These are phyloP conservation scores for Onychostruthus taczanowskii DNA, from an alignment of 2,113 vertebrate species.

Conservation along the genomic window DNA sequence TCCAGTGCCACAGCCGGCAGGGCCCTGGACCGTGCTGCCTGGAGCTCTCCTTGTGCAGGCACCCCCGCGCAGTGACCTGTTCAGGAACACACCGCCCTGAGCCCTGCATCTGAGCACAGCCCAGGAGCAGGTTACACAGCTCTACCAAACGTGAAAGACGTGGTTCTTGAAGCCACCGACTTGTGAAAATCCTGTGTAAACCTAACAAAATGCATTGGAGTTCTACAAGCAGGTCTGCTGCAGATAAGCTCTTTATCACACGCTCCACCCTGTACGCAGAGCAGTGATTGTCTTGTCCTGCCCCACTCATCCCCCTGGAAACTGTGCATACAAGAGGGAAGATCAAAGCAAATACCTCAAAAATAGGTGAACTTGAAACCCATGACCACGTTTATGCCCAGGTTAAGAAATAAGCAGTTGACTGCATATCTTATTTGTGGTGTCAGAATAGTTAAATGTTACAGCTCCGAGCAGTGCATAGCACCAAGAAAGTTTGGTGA, in stretches of 20 bases:
- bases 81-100: neutral
- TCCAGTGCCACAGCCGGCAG: neutral
- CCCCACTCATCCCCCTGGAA: neutral
- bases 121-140: neutral
- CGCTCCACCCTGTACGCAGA: neutral
- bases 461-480: neutral
- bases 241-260: neutral
- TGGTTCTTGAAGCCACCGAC: neutral
- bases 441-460: neutral
- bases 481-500: neutral
- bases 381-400: too few relatives aligned
- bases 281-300: neutral
- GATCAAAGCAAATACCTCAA: neutral
- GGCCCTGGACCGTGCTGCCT: rapidly evolving
- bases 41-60: neutral
- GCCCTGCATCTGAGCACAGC: rapidly evolving
- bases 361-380: neutral
- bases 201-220: neutral
- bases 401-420: neutral
- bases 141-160: neutral
- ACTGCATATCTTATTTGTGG: neutral
- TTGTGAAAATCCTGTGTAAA: neutral
- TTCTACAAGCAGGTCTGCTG: neutral
- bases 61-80: rapidly evolving
- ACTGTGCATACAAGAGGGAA: neutral